Percentiles rank a stretch among this genome's conserved stretches.
These are phyloP conservation scores for Drosophila tanythrix DNA, from an alignment of 2,888 invertebrate species.

Conservation along the genomic window DNA sequence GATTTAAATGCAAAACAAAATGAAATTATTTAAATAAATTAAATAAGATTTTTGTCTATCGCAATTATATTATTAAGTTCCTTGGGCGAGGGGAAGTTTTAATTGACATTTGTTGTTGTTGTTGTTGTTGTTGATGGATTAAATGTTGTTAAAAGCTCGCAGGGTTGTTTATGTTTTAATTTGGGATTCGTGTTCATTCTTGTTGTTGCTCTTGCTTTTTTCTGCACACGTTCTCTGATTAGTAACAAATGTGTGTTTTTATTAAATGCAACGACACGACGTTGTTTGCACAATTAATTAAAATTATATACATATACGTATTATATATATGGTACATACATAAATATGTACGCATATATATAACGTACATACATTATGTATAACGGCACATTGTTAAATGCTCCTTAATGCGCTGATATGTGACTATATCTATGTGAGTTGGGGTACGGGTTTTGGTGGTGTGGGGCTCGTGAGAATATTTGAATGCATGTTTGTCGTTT, in stretches of 20 bases:
- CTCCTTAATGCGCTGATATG: slow-evolving; percentile 59
- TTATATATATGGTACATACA: slow-evolving; percentile 36
- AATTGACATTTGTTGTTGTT: slow-evolving; percentile 39
- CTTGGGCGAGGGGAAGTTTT: slow-evolving; percentile 25
- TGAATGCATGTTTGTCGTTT: slow-evolving; percentile 23
- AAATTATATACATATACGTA: slow-evolving; percentile 52
- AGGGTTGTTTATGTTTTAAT: slow-evolving; percentile 11
- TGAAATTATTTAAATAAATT: slow-evolving; percentile 83
- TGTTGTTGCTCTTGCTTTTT: slow-evolving; percentile 22
- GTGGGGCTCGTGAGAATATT: slow-evolving; percentile 30
- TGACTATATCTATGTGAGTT: slow-evolving; percentile 25
- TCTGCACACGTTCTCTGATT: slow-evolving; percentile 58
- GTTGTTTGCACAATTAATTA: slow-evolving; percentile 74
- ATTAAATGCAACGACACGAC: slow-evolving; percentile 67
- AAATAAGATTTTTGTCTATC: slow-evolving; percentile 80
- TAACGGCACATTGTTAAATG: slow-evolving; percentile 40
- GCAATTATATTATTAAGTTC: slow-evolving; percentile 29
- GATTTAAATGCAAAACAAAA: slow-evolving; percentile 74
- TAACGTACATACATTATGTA: slow-evolving; percentile 38
- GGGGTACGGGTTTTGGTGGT: slow-evolving; percentile 14
- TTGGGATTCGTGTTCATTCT: slow-evolving; percentile 28
- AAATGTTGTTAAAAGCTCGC: slow-evolving; percentile 50
- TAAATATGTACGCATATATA: slow-evolving; percentile 31
- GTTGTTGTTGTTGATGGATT: slow-evolving; percentile 38
- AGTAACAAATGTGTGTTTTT: slow-evolving; percentile 79